A percentile compares a stretch with the other conserved stretches of the same genome.
Conservation (phyloP, 2,113 vertebrate genomes). For the Mixornis gularis region DNA sequence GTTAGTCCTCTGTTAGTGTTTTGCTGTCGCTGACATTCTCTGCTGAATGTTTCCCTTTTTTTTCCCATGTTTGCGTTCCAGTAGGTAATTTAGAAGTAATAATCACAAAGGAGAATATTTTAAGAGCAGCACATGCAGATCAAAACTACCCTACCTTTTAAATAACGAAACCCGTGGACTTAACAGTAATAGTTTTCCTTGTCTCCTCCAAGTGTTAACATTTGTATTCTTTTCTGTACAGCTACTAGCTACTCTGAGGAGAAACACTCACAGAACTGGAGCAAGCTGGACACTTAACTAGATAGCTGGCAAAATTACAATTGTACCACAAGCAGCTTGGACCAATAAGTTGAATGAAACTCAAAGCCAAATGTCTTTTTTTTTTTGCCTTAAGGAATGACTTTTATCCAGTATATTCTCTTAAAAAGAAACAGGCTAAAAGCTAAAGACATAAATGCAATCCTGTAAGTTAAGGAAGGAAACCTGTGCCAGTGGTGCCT, state of each 20-base stretch:
- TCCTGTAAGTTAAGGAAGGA: background rate
- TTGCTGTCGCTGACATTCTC: background rate
- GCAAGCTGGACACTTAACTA: slow-evolving; percentile 1
- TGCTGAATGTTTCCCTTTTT: background rate
- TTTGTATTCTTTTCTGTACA: background rate
- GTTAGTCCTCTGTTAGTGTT: background rate
- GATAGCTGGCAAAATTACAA: slow-evolving; percentile 24
- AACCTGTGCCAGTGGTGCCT: background rate
- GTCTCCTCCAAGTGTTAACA: background rate
- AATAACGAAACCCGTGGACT: background rate
- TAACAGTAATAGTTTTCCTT: background rate
- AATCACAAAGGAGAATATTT: background rate
- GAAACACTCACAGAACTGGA: background rate
- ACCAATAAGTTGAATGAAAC: slow-evolving; percentile 49
- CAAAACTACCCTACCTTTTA: background rate
- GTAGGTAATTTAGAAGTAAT: background rate
- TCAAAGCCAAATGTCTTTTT: slow-evolving; percentile 39
- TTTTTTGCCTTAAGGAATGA: slow-evolving; percentile 25
- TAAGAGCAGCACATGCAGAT: background rate
- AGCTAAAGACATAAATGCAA: slow-evolving; percentile 5
- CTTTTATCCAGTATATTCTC: slow-evolving; percentile 49
- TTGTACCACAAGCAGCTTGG: slow-evolving; percentile 45
- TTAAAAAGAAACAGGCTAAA: slow-evolving; percentile 57
- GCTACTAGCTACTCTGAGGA: background rate
- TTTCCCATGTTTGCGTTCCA: background rate